Conservation (phyloP, 1,140 invertebrate species). For the Papilio polytes region DNA sequence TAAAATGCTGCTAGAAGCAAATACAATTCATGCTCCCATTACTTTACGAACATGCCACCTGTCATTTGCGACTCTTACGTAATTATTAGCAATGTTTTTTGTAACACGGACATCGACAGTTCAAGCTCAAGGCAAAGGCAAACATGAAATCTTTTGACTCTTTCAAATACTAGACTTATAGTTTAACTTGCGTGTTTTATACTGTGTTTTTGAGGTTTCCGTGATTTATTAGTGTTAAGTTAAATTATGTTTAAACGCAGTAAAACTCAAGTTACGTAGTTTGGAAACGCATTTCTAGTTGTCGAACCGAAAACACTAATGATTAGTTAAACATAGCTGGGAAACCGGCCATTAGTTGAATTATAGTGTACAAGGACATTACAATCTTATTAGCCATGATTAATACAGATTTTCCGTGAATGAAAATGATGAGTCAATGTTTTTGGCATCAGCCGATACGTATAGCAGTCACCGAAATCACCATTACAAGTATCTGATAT, state of each 20-base stretch:
- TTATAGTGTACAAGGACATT: neutral
- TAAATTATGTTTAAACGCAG: too few relatives aligned
- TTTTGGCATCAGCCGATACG: constrained; percentile 50
- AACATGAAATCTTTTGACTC: neutral
- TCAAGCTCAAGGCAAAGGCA: constrained; percentile 69
- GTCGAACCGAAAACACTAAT: too few relatives aligned
- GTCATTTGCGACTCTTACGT: constrained; percentile 44
- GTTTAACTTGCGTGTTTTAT: neutral
- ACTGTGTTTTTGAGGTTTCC: too few relatives aligned
- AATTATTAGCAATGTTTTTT: constrained; percentile 49
- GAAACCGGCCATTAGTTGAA: neutral
- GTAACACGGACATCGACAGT: constrained; percentile 49
- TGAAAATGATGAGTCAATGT: constrained; percentile 68
- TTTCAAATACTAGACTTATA: neutral
- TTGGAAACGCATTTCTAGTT: too few relatives aligned
- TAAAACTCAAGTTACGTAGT: too few relatives aligned
- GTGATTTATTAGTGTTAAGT: too few relatives aligned
- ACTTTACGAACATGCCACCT: constrained; percentile 45
- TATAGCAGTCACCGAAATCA: constrained; percentile 23
- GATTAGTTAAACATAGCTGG: too few relatives aligned
- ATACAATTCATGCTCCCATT: constrained; percentile 36
- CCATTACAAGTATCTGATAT: constrained; percentile 1
- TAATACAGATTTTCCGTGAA: constrained; percentile 55
- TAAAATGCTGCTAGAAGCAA: constrained; percentile 36
- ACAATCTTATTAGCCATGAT: neutral